Base-by-base conservation (phyloP, 1,140 invertebrate species). In the Ephestia elutella region DNA sequence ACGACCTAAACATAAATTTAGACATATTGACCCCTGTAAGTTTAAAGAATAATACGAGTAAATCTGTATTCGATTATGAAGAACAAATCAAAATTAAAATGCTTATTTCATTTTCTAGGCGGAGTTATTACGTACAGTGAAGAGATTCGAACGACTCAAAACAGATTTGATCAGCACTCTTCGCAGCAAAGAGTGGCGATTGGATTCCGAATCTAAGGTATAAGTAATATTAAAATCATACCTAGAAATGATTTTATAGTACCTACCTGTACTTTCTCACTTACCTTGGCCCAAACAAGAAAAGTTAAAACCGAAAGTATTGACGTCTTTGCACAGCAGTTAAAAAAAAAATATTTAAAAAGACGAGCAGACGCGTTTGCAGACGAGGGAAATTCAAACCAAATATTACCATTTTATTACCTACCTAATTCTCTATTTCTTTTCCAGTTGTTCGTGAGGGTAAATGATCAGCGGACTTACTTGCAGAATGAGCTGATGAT, bases 161-260 rank as follows among this genome's bases (percentile, higher is more conserved):
- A 90, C 88, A 0, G 89, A 90, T 64, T 67, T 89, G 15, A 79
- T 89, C 54, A 90, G 89, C 60, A 88, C 85, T 30, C 66, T 90
- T 11, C 78, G 87, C 5, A 89, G 89, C 49, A 90, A 86, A 54
- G 89, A 90, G 63, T 89, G 88, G 86, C 79, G 82, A 28, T 68
- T 90, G 58, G 89, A 90, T 71, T 89, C 86, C 0, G 88, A 90
- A 71, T 89, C 89, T 28, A 90, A 90, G 82, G 89, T 90, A 75
- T 60, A 20, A 11, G n/a, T 11, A 32, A 10, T 1, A 32, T 28
- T 4, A 5, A 38, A 38, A 38, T 38, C n/a, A n/a, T n/a, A n/a
- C n/a, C n/a, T n/a, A n/a, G n/a, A n/a, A n/a, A n/a, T n/a, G n/a
- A n/a, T n/a, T n/a, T n/a, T n/a, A n/a, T n/a, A n/a, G n/a, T n/a